These are phyloP conservation scores for Pelecanoides urinatrix DNA, from an alignment of 2,113 vertebrate species.

Conservation along the genomic window DNA sequence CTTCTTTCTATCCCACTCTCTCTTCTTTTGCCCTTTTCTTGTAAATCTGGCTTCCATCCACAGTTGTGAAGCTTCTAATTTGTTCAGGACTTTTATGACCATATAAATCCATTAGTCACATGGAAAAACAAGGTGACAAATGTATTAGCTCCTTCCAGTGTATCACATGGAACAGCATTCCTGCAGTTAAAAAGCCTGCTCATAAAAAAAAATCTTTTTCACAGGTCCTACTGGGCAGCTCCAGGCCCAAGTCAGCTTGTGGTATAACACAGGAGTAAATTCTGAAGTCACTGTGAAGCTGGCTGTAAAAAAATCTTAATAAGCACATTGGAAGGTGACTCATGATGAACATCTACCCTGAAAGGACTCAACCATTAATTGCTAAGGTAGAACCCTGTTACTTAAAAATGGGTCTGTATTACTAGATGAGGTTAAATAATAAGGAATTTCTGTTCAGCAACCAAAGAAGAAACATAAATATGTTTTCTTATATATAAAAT, in stretches of 20 bases:
- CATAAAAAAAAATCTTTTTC: not conserved
- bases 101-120: not conserved
- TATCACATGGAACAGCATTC: fast-evolving
- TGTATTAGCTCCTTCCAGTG: not conserved
- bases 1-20: not conserved
- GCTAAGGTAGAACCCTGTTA: not conserved
- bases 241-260: not conserved
- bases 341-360: not conserved
- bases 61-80: not conserved
- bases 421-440: not conserved
- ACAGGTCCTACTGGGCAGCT: not conserved
- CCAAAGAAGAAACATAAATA: not conserved
- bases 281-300: not conserved
- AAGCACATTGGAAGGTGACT: not conserved
- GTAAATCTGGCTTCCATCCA: not conserved
- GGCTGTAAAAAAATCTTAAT: not conserved
- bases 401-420: not conserved
- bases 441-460: not conserved
- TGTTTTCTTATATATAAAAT: not conserved
- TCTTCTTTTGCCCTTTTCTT: not conserved
- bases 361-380: not conserved
- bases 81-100: not conserved
- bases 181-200: not conserved
- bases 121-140: not conserved
- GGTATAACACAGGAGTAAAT: not conserved